These are phyloP conservation scores for Leistus spinibarbis DNA, from an alignment of 2,888 invertebrate genomes.

Conservation along the genomic window DNA sequence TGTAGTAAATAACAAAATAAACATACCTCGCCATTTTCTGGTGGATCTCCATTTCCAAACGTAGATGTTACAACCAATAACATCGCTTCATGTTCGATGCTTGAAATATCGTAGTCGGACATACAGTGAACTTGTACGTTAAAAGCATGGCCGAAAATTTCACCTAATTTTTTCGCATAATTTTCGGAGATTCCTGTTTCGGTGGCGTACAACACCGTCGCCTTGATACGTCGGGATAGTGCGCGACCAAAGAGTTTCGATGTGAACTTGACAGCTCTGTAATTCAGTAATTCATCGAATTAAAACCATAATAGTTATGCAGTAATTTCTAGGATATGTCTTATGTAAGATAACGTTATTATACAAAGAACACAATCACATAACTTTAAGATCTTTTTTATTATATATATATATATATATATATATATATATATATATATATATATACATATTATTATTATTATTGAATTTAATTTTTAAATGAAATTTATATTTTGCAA, in stretches of 20 bases:
- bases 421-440: too few species aligned
- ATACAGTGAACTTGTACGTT: slow-evolving; percentile 94
- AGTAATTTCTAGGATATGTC: too few species aligned
- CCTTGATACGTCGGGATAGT: slow-evolving; percentile 89
- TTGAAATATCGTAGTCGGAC: slow-evolving; percentile 92
- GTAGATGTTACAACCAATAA: slow-evolving; percentile 94
- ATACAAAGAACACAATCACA: too few species aligned
- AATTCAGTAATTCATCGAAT: background rate
- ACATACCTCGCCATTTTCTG: slow-evolving; percentile 92
- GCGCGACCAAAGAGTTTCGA: slow-evolving; percentile 95
- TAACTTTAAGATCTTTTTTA: too few species aligned
- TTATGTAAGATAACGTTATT: too few species aligned
- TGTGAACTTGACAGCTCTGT: slow-evolving; percentile 92
- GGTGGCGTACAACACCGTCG: slow-evolving; percentile 93
- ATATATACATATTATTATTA: too few species aligned
- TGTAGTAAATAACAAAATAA: slow-evolving; percentile 34
- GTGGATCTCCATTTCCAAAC: slow-evolving; percentile 96
- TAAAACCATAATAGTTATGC: too few species aligned
- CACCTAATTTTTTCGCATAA: slow-evolving; percentile 90
- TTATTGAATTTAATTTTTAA: too few species aligned
- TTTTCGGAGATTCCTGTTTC: slow-evolving; percentile 96
- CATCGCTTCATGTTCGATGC: slow-evolving; percentile 92
- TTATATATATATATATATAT: too few species aligned
- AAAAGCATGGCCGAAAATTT: slow-evolving; percentile 93
- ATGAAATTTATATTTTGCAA: background rate